Conservation (phyloP, 2,113 vertebrate species). For the Anolis carolinensis region DNA sequence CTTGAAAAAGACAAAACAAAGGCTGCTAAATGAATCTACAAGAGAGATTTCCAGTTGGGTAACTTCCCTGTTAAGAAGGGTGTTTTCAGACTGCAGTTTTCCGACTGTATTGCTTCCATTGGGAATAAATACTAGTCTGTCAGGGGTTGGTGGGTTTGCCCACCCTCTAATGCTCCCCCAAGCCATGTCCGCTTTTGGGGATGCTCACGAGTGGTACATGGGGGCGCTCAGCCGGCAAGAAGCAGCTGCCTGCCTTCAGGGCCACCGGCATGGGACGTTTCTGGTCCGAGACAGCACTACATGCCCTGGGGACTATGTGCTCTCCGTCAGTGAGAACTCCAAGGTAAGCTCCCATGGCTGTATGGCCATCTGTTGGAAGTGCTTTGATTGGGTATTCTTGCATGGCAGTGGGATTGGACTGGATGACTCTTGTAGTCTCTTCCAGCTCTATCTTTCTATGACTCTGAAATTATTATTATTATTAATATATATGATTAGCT, state of each 20-base stretch:
- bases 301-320: conserved; percentile 25
- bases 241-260: conserved; percentile 34
- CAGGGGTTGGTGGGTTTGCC: neutral
- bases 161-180: conserved; percentile 1
- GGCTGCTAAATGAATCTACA: neutral
- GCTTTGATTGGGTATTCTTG: too few relatives aligned
- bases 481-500: too few relatives aligned
- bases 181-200: conserved; percentile 42
- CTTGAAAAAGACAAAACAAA: too few relatives aligned
- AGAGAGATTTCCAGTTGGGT: neutral
- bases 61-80: neutral
- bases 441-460: too few relatives aligned
- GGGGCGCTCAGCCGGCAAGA: conserved; percentile 37
- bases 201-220: conserved; percentile 39
- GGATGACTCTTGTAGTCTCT: too few relatives aligned
- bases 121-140: neutral
- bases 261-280: conserved; percentile 35
- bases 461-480: too few relatives aligned
- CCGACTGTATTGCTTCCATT: neutral
- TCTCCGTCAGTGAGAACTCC: conserved; percentile 33
- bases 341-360: conserved; percentile 10
- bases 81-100: neutral
- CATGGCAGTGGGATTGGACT: too few relatives aligned
- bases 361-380: too few relatives aligned
- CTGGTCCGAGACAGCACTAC: conserved; percentile 37